phyloP scores from a whole-genome alignment of 2,888 invertebrate genomes.

The Macaria liturata region DNA sequence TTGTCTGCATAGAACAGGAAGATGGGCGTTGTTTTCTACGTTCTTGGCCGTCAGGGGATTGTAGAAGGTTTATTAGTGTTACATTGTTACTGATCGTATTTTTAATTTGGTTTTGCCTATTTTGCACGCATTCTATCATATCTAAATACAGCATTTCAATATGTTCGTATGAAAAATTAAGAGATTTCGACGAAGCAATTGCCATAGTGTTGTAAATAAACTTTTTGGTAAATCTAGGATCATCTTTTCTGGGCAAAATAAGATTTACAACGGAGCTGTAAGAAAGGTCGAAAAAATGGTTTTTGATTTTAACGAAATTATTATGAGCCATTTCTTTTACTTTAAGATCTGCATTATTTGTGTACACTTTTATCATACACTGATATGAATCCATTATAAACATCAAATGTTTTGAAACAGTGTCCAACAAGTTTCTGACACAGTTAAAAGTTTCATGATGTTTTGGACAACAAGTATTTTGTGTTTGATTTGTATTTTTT shows the following conservation, averaged over 20 bases:
- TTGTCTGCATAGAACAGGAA: too few species aligned
- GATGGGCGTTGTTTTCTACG: too few species aligned
- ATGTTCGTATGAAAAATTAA: conserved; percentile 23
- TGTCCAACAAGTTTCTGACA: conserved; percentile 11
- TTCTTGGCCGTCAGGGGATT: too few species aligned
- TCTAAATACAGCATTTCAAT: conserved; percentile 41
- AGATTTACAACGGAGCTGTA: conserved; percentile 41
- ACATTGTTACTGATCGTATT: neutral
- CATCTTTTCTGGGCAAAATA: conserved; percentile 48
- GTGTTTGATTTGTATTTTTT: too few species aligned
- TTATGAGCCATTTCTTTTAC: conserved; percentile 20
- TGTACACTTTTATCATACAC: conserved; percentile 17
- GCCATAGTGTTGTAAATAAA: conserved; percentile 42
- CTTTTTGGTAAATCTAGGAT: conserved; percentile 37
- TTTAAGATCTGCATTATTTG: conserved; percentile 7
- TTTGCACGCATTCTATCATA: conserved; percentile 47
- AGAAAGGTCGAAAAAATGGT: conserved; percentile 45
- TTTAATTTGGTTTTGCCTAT: conserved; percentile 24
- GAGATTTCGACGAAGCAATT: conserved; percentile 28
- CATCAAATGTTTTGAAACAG: conserved; percentile 41
- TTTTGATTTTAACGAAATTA: conserved; percentile 35
- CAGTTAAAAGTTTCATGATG: too few species aligned
- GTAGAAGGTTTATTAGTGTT: too few species aligned
- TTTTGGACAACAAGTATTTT: too few species aligned
- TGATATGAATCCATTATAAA: conserved; percentile 37